A percentile compares a stretch with the other conserved stretches of the same genome.
These are phyloP conservation scores for Morpho deidamia DNA, from an alignment of 2,888 invertebrate genomes.

Conservation along the genomic window DNA sequence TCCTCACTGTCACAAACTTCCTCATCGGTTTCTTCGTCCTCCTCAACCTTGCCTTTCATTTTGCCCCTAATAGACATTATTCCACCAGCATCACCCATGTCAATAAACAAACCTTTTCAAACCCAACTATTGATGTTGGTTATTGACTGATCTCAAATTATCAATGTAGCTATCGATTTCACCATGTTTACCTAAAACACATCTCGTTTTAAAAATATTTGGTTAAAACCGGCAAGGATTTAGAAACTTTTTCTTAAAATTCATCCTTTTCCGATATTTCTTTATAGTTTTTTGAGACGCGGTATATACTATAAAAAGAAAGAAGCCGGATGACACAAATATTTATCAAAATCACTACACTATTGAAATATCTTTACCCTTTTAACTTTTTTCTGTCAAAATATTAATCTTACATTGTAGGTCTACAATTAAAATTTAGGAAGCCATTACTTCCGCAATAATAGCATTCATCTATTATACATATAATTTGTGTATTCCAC, in stretches of 20 bases:
- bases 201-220: conserved; percentile 9
- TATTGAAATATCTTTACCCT: conserved; percentile 33
- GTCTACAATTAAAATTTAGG: conserved; percentile 74
- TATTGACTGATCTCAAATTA: conserved; percentile 19
- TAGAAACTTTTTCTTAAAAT: conserved; percentile 16
- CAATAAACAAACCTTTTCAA: conserved; percentile 14
- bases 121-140: conserved; percentile 20
- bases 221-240: conserved; percentile 6
- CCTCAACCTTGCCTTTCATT: conserved; percentile 47
- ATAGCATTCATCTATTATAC: conserved; percentile 69
- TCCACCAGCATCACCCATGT: conserved; percentile 58
- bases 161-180: conserved; percentile 8
- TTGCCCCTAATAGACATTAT: conserved; percentile 49
- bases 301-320: conserved; percentile 44
- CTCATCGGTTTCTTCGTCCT: conserved; percentile 57
- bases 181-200: conserved; percentile 4
- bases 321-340: conserved; percentile 57
- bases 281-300: conserved; percentile 64
- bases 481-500: conserved; percentile 74
- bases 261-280: conserved; percentile 44
- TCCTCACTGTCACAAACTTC: conserved; percentile 65
- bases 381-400: conserved; percentile 30
- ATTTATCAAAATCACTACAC: conserved; percentile 43
- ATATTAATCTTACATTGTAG: conserved; percentile 49
- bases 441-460: conserved; percentile 80